phyloP scores from a whole-genome alignment of 1,140 invertebrate species.

The Lasaia peninsularis region DNA sequence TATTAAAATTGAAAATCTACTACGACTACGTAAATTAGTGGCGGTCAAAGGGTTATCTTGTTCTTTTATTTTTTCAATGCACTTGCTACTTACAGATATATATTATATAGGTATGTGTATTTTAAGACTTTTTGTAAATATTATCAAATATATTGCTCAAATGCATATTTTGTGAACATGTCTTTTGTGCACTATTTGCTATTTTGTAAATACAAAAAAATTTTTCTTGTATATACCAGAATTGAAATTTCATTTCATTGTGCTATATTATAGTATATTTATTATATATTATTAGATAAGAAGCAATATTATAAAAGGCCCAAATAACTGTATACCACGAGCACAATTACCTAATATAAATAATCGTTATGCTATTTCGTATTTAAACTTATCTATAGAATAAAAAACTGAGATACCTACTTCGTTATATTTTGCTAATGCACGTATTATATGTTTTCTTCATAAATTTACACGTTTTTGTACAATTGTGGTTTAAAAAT shows the following conservation, averaged over 20 bases:
- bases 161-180: constrained; percentile 75
- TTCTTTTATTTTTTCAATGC: constrained; percentile 25
- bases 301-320: constrained; percentile 58
- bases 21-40: not conserved
- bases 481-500: not conserved
- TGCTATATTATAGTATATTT: constrained; percentile 35
- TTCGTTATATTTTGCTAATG: not conserved
- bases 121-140: constrained; percentile 69
- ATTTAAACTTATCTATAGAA: constrained; percentile 4
- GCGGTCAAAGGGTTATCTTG: not conserved
- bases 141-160: constrained; percentile 74
- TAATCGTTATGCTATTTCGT: constrained; percentile 1
- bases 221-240: constrained; percentile 54
- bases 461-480: not conserved
- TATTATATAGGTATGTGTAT: constrained; percentile 43
- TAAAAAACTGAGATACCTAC: not conserved
- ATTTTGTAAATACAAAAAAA: constrained; percentile 62
- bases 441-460: not conserved
- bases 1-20: too few species aligned
- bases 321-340: constrained; percentile 68
- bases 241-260: constrained; percentile 21
- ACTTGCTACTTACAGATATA: constrained; percentile 38
- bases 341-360: constrained; percentile 63
- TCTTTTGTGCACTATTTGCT: constrained; percentile 75
- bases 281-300: constrained; percentile 47